Evolutionary conservation across 2,113 vertebrate species (phyloP).

Genomic region (Nematolebias whitei): DNA sequence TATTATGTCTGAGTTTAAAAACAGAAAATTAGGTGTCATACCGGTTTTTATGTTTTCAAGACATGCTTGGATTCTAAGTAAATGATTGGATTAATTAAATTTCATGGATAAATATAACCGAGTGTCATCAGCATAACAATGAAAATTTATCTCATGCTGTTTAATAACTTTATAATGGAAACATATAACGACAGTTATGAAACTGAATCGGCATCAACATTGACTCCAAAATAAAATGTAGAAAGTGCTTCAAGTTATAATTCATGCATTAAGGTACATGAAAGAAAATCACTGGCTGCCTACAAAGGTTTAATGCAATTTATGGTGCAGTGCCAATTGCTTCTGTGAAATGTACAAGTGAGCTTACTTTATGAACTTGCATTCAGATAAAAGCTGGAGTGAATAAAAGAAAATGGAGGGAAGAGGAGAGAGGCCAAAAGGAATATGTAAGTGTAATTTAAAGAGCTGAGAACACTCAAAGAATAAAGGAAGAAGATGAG

Average conservation of each 20-base stretch:
- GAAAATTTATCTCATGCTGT: too few species aligned
- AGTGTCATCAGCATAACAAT: too few species aligned
- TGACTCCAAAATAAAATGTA: conserved; percentile 56
- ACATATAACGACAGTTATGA: conserved; percentile 44
- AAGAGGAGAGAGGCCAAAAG: conserved; percentile 20
- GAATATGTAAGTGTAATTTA: conserved; percentile 43
- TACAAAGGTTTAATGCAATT: conserved; percentile 42
- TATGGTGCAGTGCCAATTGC: conserved; percentile 33
- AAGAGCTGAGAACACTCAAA: conserved; percentile 17
- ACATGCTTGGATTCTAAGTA: too few species aligned
- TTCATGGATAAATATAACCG: too few species aligned
- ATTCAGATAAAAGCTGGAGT: conserved; percentile 47
- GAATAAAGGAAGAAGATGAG: conserved; percentile 38
- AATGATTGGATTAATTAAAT: too few species aligned
- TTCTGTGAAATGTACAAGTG: conserved; percentile 29
- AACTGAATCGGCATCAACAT: conserved; percentile 51
- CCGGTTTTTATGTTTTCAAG: too few species aligned
- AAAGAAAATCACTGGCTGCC: conserved; percentile 58
- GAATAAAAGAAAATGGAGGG: conserved; percentile 35
- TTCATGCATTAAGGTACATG: conserved; percentile 60
- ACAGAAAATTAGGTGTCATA: too few species aligned
- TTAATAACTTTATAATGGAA: too few species aligned
- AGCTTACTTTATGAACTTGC: conserved; percentile 45
- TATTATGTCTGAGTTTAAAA: too few species aligned
- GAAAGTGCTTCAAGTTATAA: conserved; percentile 56